Evolutionary conservation across 2,797 vertebrate species (phyloP), one percentile per base, ranked within the genome.

Genomic region (Antrozous pallidus): DNA sequence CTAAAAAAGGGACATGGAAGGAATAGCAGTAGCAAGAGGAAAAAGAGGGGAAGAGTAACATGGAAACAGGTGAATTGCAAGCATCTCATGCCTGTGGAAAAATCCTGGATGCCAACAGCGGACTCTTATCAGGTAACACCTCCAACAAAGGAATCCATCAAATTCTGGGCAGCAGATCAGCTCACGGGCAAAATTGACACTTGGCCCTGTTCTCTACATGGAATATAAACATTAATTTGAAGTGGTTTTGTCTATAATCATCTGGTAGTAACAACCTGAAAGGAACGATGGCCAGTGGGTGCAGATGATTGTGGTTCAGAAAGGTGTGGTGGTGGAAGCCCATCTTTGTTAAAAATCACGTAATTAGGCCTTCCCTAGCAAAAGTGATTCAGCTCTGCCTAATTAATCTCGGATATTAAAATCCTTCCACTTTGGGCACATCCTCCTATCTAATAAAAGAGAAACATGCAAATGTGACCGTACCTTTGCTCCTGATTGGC

Each of bases 71-170:
- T 28, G 61, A 88, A 28, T 0, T 65, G 88, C 63, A 97, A 96
- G 95, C 4, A 95, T 75, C 56, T 90, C 94, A 65, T 81, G 96
- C 89, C 67, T 67, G 56, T 88, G 31, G 92, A 88, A 77, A 96
- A 96, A 91, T 88, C 92, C 84, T 5, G 92, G 88, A 81, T 92
- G 92, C 91, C 86, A 91, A 80, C 1, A 94, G 88, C 75, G 85
- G 94, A 88, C 84, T 92, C 91, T 96, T 94, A 91, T 94, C 93
- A 96, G 80, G 90, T 88, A 96, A 96, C 81, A 93, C 91, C 91
- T 65, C 95, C 38, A 88, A 93, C 89, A 54, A 95, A 96, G 33
- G 88, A 88, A 90, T 17, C 65, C 74, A 69, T 67, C 77, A 65
- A 54, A 71, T 67, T 47, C 11, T 22, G 49, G 67, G 47, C 56